Percentiles rank a stretch among this genome's conserved stretches.
These are phyloP conservation scores for Pelmatolapia mariae DNA, from an alignment of 2,113 vertebrate genomes.

Conservation along the genomic window DNA sequence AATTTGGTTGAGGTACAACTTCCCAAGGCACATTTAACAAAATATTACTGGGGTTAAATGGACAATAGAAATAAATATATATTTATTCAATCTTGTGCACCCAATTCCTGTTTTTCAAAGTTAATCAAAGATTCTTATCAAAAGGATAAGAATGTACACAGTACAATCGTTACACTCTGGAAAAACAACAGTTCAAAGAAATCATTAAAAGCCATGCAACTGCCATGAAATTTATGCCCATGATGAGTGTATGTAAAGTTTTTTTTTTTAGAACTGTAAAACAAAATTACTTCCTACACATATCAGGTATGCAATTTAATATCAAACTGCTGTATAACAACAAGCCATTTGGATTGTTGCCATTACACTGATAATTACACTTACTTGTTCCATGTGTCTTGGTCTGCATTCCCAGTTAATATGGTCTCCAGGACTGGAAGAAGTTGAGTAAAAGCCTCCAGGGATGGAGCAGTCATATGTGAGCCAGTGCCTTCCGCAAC, in stretches of 20 bases:
- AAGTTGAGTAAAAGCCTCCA: conserved; percentile 18
- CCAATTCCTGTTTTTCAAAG: not conserved
- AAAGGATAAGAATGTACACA: not conserved
- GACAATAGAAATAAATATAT: not conserved
- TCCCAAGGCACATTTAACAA: not conserved
- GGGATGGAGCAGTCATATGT: not conserved
- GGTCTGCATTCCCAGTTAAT: conserved; percentile 36
- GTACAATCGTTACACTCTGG: not conserved
- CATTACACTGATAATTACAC: not conserved
- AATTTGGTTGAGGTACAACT: not conserved
- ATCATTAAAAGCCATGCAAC: not conserved
- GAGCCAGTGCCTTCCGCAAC: not conserved
- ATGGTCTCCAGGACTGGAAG: conserved; percentile 50
- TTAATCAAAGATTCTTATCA: not conserved
- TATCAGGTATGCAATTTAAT: not conserved
- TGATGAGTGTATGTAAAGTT: not conserved
- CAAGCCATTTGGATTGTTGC: not conserved
- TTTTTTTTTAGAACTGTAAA: not conserved
- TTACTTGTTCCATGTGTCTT: conserved; percentile 63
- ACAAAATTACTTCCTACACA: not conserved
- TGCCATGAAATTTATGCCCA: not conserved
- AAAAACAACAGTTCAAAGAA: not conserved
- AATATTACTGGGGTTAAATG: not conserved
- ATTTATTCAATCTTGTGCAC: not conserved
- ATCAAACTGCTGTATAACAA: not conserved